Percentiles rank a stretch among this genome's conserved stretches.
phyloP scores from a whole-genome alignment of 2,888 invertebrate species.

The Rutpela maculata region DNA sequence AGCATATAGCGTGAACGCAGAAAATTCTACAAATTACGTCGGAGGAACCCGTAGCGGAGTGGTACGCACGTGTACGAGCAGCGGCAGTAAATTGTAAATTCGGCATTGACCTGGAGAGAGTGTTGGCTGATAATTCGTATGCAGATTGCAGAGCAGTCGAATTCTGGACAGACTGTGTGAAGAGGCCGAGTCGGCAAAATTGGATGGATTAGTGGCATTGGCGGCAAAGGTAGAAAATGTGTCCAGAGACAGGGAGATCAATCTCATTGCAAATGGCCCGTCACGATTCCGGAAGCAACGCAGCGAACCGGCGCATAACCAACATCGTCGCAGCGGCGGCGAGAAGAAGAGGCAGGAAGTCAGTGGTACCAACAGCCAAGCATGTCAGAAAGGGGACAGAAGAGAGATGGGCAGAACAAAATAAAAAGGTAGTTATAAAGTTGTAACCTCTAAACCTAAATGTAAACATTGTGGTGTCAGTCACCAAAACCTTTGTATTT shows the following conservation, averaged over 20 bases:
- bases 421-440: not conserved
- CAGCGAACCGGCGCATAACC: not conserved
- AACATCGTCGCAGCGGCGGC: not conserved
- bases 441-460: conserved; percentile 5
- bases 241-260: conserved; percentile 15
- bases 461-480: conserved; percentile 31
- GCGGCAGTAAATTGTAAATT: conserved; percentile 32
- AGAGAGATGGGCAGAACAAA: not conserved
- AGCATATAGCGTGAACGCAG: conserved; percentile 32
- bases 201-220: conserved; percentile 23
- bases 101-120: conserved; percentile 2
- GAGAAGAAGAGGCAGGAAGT: conserved; percentile 2
- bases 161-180: conserved; percentile 28
- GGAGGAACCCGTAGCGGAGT: conserved; percentile 4
- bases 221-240: conserved; percentile 30
- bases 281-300: not conserved
- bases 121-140: conserved; percentile 27
- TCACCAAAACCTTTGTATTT: conserved; percentile 26
- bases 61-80: conserved; percentile 27
- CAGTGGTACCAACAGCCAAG: not conserved
- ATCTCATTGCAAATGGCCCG: conserved; percentile 3
- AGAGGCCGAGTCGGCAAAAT: not conserved
- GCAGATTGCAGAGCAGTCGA: conserved; percentile 15
- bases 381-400: not conserved
- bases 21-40: conserved; percentile 35